Percentiles rank a stretch among this genome's conserved stretches.
phyloP scores from a whole-genome alignment of 2,888 invertebrate genomes.

The Eupithecia dodoneata region DNA sequence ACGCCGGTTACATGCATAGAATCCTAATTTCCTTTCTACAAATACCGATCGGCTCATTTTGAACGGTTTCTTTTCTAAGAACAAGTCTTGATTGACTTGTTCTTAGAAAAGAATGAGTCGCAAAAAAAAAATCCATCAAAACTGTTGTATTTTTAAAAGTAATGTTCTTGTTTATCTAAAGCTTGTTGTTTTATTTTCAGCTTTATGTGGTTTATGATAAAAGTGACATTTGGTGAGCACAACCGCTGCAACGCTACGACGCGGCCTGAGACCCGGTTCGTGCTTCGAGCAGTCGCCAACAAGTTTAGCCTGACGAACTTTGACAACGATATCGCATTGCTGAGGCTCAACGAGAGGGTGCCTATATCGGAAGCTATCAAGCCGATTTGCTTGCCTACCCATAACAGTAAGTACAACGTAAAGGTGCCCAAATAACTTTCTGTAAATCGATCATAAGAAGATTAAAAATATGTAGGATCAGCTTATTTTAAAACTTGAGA shows the following conservation, averaged over 20 bases:
- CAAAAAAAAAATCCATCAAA: background rate
- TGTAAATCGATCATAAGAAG: too few relatives aligned
- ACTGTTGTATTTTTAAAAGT: background rate
- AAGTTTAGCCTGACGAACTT: slow-evolving; percentile 94
- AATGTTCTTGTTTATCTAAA: slow-evolving; percentile 30
- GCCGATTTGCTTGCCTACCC: slow-evolving; percentile 91
- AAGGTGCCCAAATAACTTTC: background rate
- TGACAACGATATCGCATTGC: slow-evolving; percentile 93
- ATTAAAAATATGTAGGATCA: too few relatives aligned
- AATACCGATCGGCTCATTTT: background rate
- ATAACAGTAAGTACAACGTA: slow-evolving; percentile 74
- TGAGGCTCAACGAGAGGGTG: slow-evolving; percentile 91
- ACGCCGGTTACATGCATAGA: slow-evolving; percentile 18
- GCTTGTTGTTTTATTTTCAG: slow-evolving; percentile 73
- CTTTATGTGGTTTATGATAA: slow-evolving; percentile 97
- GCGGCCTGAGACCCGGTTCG: slow-evolving; percentile 91
- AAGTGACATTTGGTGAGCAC: slow-evolving; percentile 94
- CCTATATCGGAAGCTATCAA: slow-evolving; percentile 91
- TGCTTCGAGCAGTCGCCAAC: slow-evolving; percentile 89
- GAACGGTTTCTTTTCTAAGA: background rate
- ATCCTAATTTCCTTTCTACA: slow-evolving; percentile 20
- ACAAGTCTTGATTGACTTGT: too few relatives aligned
- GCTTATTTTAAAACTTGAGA: too few relatives aligned
- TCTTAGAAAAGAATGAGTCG: too few relatives aligned
- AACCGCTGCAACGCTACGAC: slow-evolving; percentile 90